These are phyloP conservation scores for Lottia scabra DNA, from an alignment of 2,888 invertebrate genomes.

Conservation along the genomic window DNA sequence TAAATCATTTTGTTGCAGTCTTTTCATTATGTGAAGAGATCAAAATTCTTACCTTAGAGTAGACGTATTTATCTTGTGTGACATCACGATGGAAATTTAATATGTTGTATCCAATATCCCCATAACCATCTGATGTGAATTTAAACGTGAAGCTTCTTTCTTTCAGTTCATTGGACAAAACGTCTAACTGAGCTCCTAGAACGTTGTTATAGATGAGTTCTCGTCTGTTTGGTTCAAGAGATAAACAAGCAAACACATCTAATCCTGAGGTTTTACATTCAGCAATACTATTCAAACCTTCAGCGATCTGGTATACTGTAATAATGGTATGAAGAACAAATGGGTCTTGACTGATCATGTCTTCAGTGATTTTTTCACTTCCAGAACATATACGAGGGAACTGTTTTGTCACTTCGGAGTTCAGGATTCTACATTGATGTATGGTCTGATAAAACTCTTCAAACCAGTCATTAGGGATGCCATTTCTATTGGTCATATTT, in stretches of 20 bases:
- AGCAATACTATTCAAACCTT: constrained; percentile 60
- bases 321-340: constrained; percentile 66
- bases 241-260: constrained; percentile 48
- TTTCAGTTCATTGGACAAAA: constrained; percentile 50
- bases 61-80: constrained; percentile 39
- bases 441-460: constrained; percentile 68
- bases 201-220: constrained; percentile 54
- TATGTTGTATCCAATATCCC: constrained; percentile 68
- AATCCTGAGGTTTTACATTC: constrained; percentile 41
- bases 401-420: constrained; percentile 49
- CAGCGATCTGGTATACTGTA: constrained; percentile 63
- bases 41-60: constrained; percentile 38
- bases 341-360: constrained; percentile 57
- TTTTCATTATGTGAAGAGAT: no score
- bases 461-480: constrained; percentile 69
- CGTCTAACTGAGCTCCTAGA: constrained; percentile 44
- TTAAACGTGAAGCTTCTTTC: constrained; percentile 64
- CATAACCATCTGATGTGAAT: constrained; percentile 67
- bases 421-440: constrained; percentile 62
- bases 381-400: constrained; percentile 56
- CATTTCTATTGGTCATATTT: constrained; percentile 57
- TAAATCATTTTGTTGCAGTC: no score
- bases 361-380: constrained; percentile 51
- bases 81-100: constrained; percentile 58
- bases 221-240: constrained; percentile 52